Conservation (phyloP, 2,113 vertebrate genomes). For the Felis catus region F.catus_Fca126_mat1.0 CM031424.1:16885501-16886000, state of each 20-base stretch:
- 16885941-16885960: not conserved
- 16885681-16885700: too few species aligned
- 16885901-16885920: not conserved
- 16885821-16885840: too few species aligned
- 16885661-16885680: too few species aligned
- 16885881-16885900: constrained; percentile 8
- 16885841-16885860: not conserved
- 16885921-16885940: not conserved
- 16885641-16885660: too few species aligned
- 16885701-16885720: too few species aligned
- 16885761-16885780: too few species aligned
- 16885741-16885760: too few species aligned
- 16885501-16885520: not conserved
- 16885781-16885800: too few species aligned
- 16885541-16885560: not conserved
- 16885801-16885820: too few species aligned
- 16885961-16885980: not conserved
- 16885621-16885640: not conserved
- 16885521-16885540: not conserved
- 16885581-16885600: not conserved
- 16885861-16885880: not conserved
- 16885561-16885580: not conserved
- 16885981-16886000: not conserved
- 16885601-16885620: not conserved
- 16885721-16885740: too few species aligned